Base-by-base conservation (phyloP, 1,140 invertebrate genomes). In the Macrotrachela quadricornifera region DNA sequence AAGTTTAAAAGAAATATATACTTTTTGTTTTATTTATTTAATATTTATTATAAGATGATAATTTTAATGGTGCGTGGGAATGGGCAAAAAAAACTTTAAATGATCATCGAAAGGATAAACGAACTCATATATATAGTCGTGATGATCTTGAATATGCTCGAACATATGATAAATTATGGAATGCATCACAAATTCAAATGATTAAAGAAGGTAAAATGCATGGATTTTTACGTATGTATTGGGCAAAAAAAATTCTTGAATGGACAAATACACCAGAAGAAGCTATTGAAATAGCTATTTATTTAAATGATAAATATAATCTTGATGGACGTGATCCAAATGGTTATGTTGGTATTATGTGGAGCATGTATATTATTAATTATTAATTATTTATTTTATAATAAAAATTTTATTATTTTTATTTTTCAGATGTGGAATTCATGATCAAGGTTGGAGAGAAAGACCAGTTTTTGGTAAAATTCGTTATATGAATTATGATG, bases 201-300 rank as follows among this genome's bases (percentile, higher is more conserved):
- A 72, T 80, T 0, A 74, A 72, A 53, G 80, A 82, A 64, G 85
- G 83, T 14, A 88, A 88, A 71, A 84, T 88, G 76, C 85, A 90
- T 66, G 84, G 84, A 2, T 90, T 85, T 64, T 67, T 90, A 47
- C 70, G 85, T 49, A 90, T 90, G 85, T 91, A 91, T 69, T 90
- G 85, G 85, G 83, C 83, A 10, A 91, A 91, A 65, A 87, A 86
- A 70, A 83, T 86, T 53, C 67, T 87, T 11, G 83, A 87, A 65
- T 87, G 84, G 84, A 80, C 80, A 0, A 61, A 71, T 30, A 75
- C 71, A 15, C 84, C 85, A 0, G 81, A 85, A 61, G 74, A 79
- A 57, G 85, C 83, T 0, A 67, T 91, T 2, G 73, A 78, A 59
- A 77, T 75, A 61, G 74, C 80, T 0, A 80, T 85, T 58, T 80